Evolutionary conservation across 2,888 invertebrate species (phyloP).

Genomic region (Eupithecia subumbrata): DNA sequence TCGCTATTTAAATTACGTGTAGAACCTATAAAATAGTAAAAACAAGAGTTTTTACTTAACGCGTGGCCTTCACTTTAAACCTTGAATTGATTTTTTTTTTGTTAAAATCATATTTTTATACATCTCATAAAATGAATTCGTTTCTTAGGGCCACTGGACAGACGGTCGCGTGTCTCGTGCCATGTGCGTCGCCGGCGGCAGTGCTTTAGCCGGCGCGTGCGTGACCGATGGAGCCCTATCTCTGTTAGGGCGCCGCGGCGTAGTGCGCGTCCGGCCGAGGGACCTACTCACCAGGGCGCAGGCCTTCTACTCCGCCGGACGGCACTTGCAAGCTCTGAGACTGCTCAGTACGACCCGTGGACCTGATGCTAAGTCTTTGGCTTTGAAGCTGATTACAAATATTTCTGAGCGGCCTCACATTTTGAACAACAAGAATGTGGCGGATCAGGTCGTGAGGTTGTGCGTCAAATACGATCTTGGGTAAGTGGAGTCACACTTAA

Average conservation of each 20-base stretch:
- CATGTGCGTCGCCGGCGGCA: conserved; percentile 83
- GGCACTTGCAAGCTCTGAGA: conserved; percentile 74
- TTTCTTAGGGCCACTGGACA: conserved; percentile 92
- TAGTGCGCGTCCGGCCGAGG: conserved; percentile 86
- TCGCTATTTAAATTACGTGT: neutral
- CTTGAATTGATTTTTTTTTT: no score
- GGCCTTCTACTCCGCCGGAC: conserved; percentile 85
- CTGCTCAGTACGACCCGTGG: conserved; percentile 66
- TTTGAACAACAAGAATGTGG: conserved; percentile 65
- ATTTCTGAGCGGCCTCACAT: conserved; percentile 69
- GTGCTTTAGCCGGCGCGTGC: conserved; percentile 79
- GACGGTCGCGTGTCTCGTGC: conserved; percentile 94
- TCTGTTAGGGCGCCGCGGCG: conserved; percentile 85
- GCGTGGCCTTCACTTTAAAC: no score
- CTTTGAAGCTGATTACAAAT: conserved; percentile 59
- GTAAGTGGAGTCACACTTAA: conserved; percentile 51
- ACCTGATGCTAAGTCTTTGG: conserved; percentile 59
- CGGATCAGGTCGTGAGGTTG: conserved; percentile 68
- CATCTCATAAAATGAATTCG: neutral
- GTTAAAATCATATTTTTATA: no score
- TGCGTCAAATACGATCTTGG: conserved; percentile 70
- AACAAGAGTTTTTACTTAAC: neutral
- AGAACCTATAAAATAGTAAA: neutral
- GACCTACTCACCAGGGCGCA: conserved; percentile 81
- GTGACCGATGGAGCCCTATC: conserved; percentile 82